Conservation (phyloP, 2,113 vertebrate species). For the Dipodomys merriami region DNA sequence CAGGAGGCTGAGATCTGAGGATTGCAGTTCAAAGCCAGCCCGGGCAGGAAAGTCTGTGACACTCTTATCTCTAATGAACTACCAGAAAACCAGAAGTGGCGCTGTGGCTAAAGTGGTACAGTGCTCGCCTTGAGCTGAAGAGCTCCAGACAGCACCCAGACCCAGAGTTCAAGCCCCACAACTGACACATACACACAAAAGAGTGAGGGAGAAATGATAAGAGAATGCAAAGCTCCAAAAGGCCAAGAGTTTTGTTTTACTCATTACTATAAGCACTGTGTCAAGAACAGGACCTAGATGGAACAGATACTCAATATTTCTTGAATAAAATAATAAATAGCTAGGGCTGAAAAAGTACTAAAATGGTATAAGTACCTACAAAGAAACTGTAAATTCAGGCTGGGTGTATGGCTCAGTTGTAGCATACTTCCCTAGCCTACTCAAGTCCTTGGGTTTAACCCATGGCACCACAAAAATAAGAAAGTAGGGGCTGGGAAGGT, state of each 20-base stretch:
- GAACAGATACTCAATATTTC: background rate
- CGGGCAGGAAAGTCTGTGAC: too few relatives aligned
- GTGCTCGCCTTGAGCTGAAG: too few relatives aligned
- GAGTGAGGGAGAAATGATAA: background rate
- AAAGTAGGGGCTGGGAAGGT: too few relatives aligned
- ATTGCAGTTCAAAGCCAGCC: too few relatives aligned
- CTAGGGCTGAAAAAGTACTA: constrained; percentile 17
- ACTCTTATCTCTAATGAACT: too few relatives aligned
- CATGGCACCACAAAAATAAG: background rate
- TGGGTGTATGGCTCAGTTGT: background rate
- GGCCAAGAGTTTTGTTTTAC: background rate
- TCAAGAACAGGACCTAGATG: constrained; percentile 21
- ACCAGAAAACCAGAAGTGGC: too few relatives aligned
- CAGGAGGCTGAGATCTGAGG: too few relatives aligned
- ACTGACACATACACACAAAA: background rate
- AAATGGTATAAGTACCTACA: background rate
- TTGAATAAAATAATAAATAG: constrained; percentile 15
- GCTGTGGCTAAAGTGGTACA: too few relatives aligned
- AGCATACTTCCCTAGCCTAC: background rate
- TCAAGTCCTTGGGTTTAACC: background rate
- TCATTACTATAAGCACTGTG: constrained; percentile 6
- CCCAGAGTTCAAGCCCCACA: too few relatives aligned
- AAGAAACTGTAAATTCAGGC: background rate
- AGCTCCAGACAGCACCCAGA: too few relatives aligned
- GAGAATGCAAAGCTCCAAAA: background rate